These are phyloP conservation scores for Acronicta aceris DNA, from an alignment of 2,888 invertebrate genomes.

Conservation along the genomic window DNA sequence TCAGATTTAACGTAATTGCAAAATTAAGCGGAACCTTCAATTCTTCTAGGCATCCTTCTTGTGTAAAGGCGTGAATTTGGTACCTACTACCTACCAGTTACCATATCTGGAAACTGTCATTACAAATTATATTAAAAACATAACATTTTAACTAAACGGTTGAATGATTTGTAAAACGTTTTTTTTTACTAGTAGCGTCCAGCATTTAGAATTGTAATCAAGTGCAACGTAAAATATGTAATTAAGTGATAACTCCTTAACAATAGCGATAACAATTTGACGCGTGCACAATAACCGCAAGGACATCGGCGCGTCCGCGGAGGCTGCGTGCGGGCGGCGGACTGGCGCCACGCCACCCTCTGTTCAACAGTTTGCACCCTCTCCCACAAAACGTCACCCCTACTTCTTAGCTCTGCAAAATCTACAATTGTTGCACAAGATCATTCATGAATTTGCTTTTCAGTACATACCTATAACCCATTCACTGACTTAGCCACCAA, in stretches of 20 bases:
- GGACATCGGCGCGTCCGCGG: conserved; percentile 66
- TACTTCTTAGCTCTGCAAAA: conserved; percentile 57
- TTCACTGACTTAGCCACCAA: neutral
- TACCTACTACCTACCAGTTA: no score
- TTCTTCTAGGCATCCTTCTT: conserved; percentile 16
- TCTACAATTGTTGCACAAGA: conserved; percentile 49
- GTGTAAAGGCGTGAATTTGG: conserved; percentile 19
- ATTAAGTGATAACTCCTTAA: conserved; percentile 38
- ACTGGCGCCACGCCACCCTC: conserved; percentile 84
- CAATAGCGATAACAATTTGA: conserved; percentile 48
- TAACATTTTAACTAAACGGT: conserved; percentile 4
- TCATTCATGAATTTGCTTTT: conserved; percentile 24
- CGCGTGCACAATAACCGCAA: conserved; percentile 57
- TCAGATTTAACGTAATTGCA: neutral
- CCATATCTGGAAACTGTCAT: conserved; percentile 4
- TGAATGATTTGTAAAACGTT: no score
- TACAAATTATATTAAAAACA: conserved; percentile 28
- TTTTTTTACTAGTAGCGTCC: neutral
- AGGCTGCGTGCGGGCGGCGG: conserved; percentile 74
- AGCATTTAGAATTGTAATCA: conserved; percentile 5
- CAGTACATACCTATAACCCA: no score
- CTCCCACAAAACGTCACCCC: conserved; percentile 73
- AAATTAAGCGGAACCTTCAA: neutral
- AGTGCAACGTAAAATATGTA: conserved; percentile 16
- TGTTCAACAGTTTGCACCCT: conserved; percentile 87